phyloP scores from a whole-genome alignment of 2,888 invertebrate genomes.

The Phrixothrix hirtus region DNA sequence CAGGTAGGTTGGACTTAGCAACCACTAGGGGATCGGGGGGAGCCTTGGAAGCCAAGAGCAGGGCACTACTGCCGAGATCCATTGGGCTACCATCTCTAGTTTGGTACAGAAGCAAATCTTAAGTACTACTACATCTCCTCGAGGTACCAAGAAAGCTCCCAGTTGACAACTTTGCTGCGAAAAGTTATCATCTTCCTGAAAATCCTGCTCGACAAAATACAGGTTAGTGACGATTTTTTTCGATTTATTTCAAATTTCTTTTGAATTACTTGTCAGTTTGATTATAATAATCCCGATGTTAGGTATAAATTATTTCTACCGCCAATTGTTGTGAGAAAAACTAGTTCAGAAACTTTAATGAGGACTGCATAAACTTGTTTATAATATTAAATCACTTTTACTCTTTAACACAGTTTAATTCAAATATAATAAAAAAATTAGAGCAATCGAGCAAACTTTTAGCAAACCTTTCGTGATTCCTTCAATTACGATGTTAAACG shows the following conservation, averaged over 20 bases:
- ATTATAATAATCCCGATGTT: no score
- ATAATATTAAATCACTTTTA: no score
- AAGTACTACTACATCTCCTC: constrained; percentile 31
- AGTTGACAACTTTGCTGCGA: constrained; percentile 3
- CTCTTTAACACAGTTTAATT: no score
- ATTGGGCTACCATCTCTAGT: constrained; percentile 57
- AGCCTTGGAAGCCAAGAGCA: constrained; percentile 50
- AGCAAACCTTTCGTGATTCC: no score
- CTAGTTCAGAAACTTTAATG: no score
- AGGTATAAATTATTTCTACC: no score
- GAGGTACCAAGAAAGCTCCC: constrained; percentile 22
- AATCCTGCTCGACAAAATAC: constrained; percentile 1
- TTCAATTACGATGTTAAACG: constrained; percentile 34
- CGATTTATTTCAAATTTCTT: neutral
- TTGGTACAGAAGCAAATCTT: constrained; percentile 55
- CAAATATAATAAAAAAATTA: no score
- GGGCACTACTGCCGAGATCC: constrained; percentile 56
- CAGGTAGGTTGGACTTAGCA: constrained; percentile 50
- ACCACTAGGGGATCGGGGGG: constrained; percentile 44
- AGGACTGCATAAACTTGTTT: no score
- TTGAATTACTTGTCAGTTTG: neutral
- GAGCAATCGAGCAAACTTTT: no score
- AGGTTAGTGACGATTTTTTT: constrained; percentile 8
- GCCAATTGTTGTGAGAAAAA: no score
- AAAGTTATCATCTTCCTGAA: neutral